These are phyloP conservation scores for Luffia ferchaultella DNA, from an alignment of 2,888 invertebrate species.

Conservation along the genomic window DNA sequence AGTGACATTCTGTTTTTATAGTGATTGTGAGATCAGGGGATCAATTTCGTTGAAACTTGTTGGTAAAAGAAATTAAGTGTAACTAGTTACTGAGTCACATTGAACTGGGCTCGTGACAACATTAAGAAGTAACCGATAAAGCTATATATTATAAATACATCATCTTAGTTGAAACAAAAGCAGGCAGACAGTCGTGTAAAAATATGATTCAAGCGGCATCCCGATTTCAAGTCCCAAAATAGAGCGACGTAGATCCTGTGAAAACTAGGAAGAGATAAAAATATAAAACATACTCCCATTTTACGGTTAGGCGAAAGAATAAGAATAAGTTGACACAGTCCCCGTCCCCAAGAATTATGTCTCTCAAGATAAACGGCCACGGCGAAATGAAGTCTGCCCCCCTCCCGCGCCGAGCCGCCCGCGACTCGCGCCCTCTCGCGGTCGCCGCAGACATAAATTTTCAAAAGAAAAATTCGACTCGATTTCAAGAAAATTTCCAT, in stretches of 20 bases:
- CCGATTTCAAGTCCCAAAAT: too few species aligned
- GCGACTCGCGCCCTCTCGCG: slow-evolving; percentile 34
- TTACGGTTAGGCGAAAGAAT: slow-evolving; percentile 64
- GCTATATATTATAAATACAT: too few species aligned
- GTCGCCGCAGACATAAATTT: slow-evolving; percentile 56
- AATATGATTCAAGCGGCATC: too few species aligned
- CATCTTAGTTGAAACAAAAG: too few species aligned
- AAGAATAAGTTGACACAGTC: slow-evolving; percentile 68
- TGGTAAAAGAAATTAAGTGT: too few species aligned
- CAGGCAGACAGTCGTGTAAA: too few species aligned
- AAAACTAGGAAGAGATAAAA: slow-evolving; percentile 24
- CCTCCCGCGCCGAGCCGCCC: slow-evolving; percentile 21
- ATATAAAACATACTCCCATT: slow-evolving; percentile 50
- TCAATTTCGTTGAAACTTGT: too few species aligned
- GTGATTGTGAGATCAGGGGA: too few species aligned
- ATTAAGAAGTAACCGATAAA: too few species aligned
- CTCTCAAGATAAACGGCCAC: slow-evolving; percentile 76
- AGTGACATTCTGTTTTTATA: too few species aligned
- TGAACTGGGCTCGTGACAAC: too few species aligned
- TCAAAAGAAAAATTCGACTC: slow-evolving; percentile 44
- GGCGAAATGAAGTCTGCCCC: slow-evolving; percentile 75
- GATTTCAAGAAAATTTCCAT: not conserved
- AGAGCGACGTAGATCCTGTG: not conserved
- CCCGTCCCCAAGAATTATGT: slow-evolving; percentile 69
- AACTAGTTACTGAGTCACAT: too few species aligned